Evolutionary conservation across 2,113 vertebrate genomes (phyloP), one percentile per base, ranked within the genome.

Genomic region (Alaudala cheleensis): DNA sequence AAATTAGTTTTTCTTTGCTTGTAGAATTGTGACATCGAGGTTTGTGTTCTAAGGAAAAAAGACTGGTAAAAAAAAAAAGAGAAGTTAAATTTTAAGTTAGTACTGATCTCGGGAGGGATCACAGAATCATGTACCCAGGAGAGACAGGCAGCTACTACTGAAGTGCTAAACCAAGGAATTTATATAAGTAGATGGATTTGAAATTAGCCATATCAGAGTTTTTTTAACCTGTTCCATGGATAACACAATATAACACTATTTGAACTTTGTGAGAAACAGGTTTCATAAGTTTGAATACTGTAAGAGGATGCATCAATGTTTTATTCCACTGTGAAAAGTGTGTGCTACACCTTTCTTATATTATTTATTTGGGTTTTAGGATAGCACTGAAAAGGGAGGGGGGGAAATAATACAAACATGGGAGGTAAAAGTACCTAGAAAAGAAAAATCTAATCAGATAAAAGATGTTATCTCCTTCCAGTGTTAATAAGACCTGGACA

Each of bases 191-290:
- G 7, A 6, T 51, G 29, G 6, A 3, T 73, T 45, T 81, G 50
- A 73, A 81, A 54, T 40, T 44, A 42, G 26, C 31, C 12, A 16
- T 67, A 5, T 5, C 1, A 2, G 5, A 54, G 0, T 8, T 24
- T 24, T 72, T 39, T 45, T 29, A 14, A 45, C 11, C 20, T 45
- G 20, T 45, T 60, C 9, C 9, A 21, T 0, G 1, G n/a, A 1
- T 10, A 74, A 17, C 5, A 49, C 9, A 42, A 14, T 80, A 10
- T 51, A 39, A n/a, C 19, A 24, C 19, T 56, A 11, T 45, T 45
- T 70, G n/a, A 53, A 67, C n/a, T 45, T 19, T 1, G 9, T 22
- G 61, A 74, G 20, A 53, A 74, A 53, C 9, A 7, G 9, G 10
- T 53, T 81, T 66, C 42, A 45, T 8, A 45, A 53, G 9, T 67